Base-by-base conservation (phyloP, 2,113 vertebrate genomes). In the Myocastor coypus region DNA sequence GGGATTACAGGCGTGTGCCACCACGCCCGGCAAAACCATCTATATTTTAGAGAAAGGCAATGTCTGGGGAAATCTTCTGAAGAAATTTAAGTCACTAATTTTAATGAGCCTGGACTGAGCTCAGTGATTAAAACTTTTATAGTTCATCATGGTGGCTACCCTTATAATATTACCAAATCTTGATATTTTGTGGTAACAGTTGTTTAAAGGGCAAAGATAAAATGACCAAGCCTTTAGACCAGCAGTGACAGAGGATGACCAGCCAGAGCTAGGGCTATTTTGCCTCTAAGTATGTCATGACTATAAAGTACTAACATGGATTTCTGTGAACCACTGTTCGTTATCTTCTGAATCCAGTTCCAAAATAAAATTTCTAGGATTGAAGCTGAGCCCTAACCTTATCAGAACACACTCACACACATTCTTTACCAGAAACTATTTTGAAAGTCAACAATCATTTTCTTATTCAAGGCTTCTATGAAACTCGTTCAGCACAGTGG, bases 141-240 rank as follows among this genome's bases (percentile, higher is more conserved):
- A 81, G 80, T 10, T 77, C 2, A 37, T 64, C 30, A 50, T 6
- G 69, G 64, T 87, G 68, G 22, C 82, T 82, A 28, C 87, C 34
- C 32, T 89, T 93, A 19, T 68, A 50, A 14, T 55, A 71, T 42
- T 82, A 81, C n/a, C 26, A 85, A 55, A 84, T n/a, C 68, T 89
- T 87, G 46, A 37, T 92, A 84, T 63, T 90, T 85, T 88, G 34
- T 68, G 28, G 37, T 73, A 57, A 52, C 1, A 37, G 0, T 9
- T 95, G 87, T 24, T 95, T 87, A 52, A 46, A 75, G 91, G 75
- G 34, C 94, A 87, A 88, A 86, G 42, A 77, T 89, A 71, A 93
- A 94, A 84, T 83, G 34, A 42, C 46, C 42, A 91, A 91, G 24
- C 64, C 26, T 28, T 96, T 61, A 89, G 4, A 20, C 17, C 28